phyloP scores from a whole-genome alignment of 1,140 invertebrate species.

The Drosophila nasuta region DNA sequence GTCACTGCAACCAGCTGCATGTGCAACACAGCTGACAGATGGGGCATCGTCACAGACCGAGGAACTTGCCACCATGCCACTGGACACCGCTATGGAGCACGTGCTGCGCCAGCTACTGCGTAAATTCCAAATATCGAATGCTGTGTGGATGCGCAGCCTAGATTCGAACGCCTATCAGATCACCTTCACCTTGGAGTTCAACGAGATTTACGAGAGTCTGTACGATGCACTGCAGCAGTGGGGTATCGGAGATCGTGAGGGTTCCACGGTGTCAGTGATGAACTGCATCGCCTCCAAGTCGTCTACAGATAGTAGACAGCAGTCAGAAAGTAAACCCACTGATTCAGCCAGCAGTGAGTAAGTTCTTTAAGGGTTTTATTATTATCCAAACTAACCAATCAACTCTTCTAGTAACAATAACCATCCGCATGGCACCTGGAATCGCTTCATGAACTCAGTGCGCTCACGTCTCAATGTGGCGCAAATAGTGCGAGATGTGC shows the following conservation, averaged over 20 bases:
- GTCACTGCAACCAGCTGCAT: neutral
- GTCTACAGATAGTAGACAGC: neutral
- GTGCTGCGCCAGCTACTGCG: slow-evolving; percentile 76
- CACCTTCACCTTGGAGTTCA: slow-evolving; percentile 84
- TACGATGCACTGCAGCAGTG: slow-evolving; percentile 83
- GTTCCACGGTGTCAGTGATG: slow-evolving; percentile 84
- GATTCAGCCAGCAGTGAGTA: slow-evolving; percentile 48
- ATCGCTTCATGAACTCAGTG: slow-evolving; percentile 87
- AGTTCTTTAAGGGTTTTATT: neutral
- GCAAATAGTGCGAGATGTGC: slow-evolving; percentile 89
- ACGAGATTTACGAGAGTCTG: slow-evolving; percentile 84
- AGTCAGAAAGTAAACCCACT: neutral
- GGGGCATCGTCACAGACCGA: neutral
- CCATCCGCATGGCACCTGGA: slow-evolving; percentile 85
- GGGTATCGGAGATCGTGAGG: slow-evolving; percentile 84
- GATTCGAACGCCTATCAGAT: slow-evolving; percentile 80
- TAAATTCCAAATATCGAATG: slow-evolving; percentile 75
- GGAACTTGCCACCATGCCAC: slow-evolving; percentile 47
- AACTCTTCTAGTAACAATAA: slow-evolving; percentile 37
- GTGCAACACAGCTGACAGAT: slow-evolving; percentile 39
- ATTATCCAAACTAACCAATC: neutral
- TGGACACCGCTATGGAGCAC: slow-evolving; percentile 73
- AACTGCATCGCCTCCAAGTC: slow-evolving; percentile 83
- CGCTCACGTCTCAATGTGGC: slow-evolving; percentile 89
- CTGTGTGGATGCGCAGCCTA: slow-evolving; percentile 69